phyloP scores from a whole-genome alignment of 2,113 vertebrate species.

The Empidonax alnorum region DNA sequence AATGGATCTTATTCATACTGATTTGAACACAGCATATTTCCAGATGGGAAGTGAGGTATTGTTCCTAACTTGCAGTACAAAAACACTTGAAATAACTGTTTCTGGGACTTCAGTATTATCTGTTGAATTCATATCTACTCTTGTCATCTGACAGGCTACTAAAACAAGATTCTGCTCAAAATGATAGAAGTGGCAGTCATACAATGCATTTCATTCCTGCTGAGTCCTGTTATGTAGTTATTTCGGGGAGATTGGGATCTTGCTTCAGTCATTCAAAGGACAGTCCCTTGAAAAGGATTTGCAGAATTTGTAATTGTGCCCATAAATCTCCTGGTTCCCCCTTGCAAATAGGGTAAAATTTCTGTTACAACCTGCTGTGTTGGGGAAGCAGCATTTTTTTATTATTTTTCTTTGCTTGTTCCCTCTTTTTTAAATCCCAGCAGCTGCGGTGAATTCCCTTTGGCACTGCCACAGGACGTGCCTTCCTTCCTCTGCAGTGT shows the following conservation, averaged over 20 bases:
- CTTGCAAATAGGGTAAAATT: background rate
- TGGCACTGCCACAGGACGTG: background rate
- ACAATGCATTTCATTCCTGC: conserved; percentile 33
- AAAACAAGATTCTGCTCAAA: conserved; percentile 58
- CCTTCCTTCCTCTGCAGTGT: background rate
- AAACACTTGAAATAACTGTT: conserved; percentile 42
- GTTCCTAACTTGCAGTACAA: background rate
- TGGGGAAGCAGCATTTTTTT: background rate
- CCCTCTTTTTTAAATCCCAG: background rate
- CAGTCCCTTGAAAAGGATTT: conserved; percentile 15
- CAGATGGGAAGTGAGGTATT: conserved; percentile 7
- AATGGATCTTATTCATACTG: background rate
- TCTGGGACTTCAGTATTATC: conserved; percentile 16
- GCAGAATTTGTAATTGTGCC: background rate
- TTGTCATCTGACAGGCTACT: conserved; percentile 63
- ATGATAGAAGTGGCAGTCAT: conserved; percentile 3
- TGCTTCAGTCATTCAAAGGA: conserved; percentile 1
- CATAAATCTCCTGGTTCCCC: background rate
- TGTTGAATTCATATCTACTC: conserved; percentile 56
- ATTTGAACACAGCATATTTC: background rate
- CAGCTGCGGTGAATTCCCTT: background rate
- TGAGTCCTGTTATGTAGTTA: background rate
- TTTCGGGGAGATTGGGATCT: conserved; percentile 7
- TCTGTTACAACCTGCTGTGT: background rate
- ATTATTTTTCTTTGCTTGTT: background rate